A percentile compares a stretch with the other conserved stretches of the same genome.
Conservation (phyloP, 2,113 vertebrate species). For the Theristicus caerulescens region DNA sequence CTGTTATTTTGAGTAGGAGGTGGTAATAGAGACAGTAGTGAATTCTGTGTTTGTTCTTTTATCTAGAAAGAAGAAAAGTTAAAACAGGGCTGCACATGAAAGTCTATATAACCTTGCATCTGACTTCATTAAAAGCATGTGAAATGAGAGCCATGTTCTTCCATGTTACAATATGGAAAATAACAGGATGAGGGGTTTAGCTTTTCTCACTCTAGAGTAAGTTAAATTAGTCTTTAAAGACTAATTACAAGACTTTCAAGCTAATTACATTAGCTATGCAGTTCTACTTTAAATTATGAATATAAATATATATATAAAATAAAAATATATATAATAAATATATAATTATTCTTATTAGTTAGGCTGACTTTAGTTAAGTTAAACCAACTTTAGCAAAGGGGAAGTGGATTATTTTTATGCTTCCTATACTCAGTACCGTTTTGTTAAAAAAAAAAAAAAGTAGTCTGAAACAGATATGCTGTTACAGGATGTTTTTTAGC, state of each 20-base stretch:
- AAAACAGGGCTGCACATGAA: neutral
- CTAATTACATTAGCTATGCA: neutral
- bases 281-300: neutral
- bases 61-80: conserved; percentile 79
- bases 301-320: neutral
- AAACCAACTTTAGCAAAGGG: neutral
- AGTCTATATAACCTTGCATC: neutral
- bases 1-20: conserved; percentile 80
- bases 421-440: neutral
- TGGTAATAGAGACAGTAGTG: conserved; percentile 88
- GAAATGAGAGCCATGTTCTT: neutral
- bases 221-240: neutral
- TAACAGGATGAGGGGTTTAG: neutral
- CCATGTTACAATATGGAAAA: neutral
- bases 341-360: neutral
- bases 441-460: neutral
- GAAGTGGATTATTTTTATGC: neutral
- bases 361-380: neutral
- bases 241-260: too few species aligned
- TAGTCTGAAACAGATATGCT: neutral
- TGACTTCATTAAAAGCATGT: neutral
- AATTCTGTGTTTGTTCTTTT: conserved; percentile 86
- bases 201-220: neutral
- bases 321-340: too few species aligned
- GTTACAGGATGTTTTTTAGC: neutral